These are phyloP conservation scores for Felis chaus DNA, from an alignment of 2,113 vertebrate genomes.

Conservation along the genomic window DNA sequence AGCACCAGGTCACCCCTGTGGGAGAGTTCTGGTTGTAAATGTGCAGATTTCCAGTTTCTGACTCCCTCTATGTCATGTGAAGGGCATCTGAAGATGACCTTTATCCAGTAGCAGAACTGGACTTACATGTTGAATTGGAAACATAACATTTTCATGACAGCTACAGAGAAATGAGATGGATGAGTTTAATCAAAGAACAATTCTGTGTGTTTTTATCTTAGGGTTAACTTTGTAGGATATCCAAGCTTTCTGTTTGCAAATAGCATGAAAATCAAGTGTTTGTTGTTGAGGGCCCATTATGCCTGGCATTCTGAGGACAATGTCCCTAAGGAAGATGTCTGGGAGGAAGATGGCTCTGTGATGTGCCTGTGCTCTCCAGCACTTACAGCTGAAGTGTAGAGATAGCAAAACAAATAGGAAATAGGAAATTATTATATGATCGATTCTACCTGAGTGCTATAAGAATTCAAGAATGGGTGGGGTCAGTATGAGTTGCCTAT, in stretches of 20 bases:
- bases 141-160: conserved; percentile 60
- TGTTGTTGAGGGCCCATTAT: background rate
- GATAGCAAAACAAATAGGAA: background rate
- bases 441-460: background rate
- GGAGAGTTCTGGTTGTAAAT: background rate
- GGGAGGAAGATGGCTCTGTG: background rate
- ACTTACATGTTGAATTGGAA: conserved; percentile 57
- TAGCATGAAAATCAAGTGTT: background rate
- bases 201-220: conserved; percentile 38
- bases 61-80: background rate
- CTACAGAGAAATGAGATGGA: conserved; percentile 55
- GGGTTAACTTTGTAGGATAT: conserved; percentile 29
- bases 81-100: conserved; percentile 37
- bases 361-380: background rate
- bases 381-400: background rate
- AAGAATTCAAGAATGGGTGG: background rate
- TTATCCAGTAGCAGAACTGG: conserved; percentile 13
- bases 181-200: conserved; percentile 40
- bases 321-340: background rate
- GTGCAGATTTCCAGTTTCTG: background rate
- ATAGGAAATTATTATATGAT: background rate
- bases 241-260: background rate
- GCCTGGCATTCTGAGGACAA: background rate
- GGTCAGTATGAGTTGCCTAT: background rate
- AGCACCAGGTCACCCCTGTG: background rate